Percentiles rank a stretch among this genome's conserved stretches.
Evolutionary conservation across 2,797 vertebrate genomes (phyloP).

Genomic region (Anguilla marmorata): DNA sequence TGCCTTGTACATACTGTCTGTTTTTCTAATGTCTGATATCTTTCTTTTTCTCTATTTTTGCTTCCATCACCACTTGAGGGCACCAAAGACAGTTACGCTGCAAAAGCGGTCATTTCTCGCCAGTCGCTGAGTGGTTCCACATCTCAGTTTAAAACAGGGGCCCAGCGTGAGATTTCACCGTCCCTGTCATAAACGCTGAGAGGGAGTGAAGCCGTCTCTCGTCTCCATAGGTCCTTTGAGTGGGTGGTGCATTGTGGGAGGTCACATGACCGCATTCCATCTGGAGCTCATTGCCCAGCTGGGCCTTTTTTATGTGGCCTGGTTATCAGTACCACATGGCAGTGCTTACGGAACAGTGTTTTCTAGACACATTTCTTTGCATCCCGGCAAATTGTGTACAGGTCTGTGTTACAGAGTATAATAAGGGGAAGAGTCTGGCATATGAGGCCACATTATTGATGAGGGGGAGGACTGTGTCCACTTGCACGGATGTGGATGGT

Average conservation of each 20-base stretch:
- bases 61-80: not conserved
- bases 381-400: not conserved
- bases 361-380: not conserved
- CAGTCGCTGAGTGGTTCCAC: not conserved
- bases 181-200: not conserved
- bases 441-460: not conserved
- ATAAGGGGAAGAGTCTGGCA: not conserved
- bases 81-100: not conserved
- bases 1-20: not conserved
- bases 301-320: not conserved
- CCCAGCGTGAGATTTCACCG: not conserved
- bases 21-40: no score
- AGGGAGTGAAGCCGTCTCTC: not conserved
- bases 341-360: not conserved
- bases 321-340: constrained; percentile 3
- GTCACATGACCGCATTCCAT: constrained; percentile 1
- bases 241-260: not conserved
- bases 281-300: not conserved
- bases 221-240: not conserved
- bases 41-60: not conserved
- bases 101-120: not conserved
- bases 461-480: not conserved
- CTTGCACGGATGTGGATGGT: not conserved
- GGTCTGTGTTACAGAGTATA: not conserved
- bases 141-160: not conserved